Evolutionary conservation across 2,113 vertebrate genomes (phyloP).

Genomic region (Triplophysa dalaica): DNA sequence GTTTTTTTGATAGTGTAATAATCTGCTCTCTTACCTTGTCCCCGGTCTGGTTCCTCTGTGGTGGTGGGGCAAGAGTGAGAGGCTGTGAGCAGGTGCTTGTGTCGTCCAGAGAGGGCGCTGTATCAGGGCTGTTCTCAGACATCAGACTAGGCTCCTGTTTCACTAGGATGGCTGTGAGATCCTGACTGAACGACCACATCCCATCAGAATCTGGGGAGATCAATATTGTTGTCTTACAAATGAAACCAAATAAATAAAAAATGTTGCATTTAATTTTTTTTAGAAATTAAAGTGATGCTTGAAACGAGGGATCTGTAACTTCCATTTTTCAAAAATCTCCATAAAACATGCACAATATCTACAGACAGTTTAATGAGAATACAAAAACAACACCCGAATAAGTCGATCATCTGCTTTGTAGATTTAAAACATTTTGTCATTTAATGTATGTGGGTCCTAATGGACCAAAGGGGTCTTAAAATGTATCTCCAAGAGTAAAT

Average conservation of each 20-base stretch:
- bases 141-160: conserved; percentile 88
- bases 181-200: conserved; percentile 91
- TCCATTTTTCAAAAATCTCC: too few relatives aligned
- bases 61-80: conserved; percentile 82
- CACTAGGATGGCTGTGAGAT: conserved; percentile 92
- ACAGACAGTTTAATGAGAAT: too few relatives aligned
- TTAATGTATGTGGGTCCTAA: too few relatives aligned
- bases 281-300: background rate
- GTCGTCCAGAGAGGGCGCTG: conserved; percentile 63
- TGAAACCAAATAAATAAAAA: background rate
- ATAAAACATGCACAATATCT: too few relatives aligned
- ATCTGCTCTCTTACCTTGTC: conserved; percentile 71
- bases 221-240: background rate
- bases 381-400: too few relatives aligned
- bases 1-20: too few relatives aligned
- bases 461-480: too few relatives aligned
- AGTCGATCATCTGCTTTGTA: too few relatives aligned
- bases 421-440: too few relatives aligned
- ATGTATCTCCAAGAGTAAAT: too few relatives aligned
- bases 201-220: conserved; percentile 80
- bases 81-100: conserved; percentile 61
- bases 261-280: background rate
- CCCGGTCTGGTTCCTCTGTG: conserved; percentile 78
- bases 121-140: conserved; percentile 72
- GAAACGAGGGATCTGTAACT: too few relatives aligned